phyloP scores from a whole-genome alignment of 2,888 invertebrate species.

The Gymnoscelis rufifasciata region DNA sequence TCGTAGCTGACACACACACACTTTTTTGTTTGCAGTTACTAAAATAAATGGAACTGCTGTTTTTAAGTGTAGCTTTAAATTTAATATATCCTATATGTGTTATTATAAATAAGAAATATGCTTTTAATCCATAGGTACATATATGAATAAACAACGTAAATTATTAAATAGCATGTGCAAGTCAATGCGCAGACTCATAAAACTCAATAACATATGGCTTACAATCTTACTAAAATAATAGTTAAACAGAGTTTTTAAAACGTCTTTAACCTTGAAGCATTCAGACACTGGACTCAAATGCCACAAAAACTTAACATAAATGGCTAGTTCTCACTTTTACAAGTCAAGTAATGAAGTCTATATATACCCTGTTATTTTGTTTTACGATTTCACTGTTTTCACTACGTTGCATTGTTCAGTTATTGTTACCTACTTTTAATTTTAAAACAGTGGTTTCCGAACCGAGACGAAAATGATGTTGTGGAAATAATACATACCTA shows the following conservation, averaged over 20 bases:
- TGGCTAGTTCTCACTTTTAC: too few relatives aligned
- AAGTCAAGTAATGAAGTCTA: too few relatives aligned
- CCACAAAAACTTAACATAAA: not conserved
- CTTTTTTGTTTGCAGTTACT: too few relatives aligned
- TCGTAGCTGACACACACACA: too few relatives aligned
- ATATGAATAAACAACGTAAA: constrained; percentile 5
- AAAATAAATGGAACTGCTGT: too few relatives aligned
- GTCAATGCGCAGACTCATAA: constrained; percentile 13
- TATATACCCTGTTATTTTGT: not conserved
- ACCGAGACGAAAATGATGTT: not conserved
- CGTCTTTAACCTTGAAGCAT: constrained; percentile 2
- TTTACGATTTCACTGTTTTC: constrained; percentile 1
- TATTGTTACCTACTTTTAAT: constrained; percentile 4
- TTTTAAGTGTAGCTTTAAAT: too few relatives aligned
- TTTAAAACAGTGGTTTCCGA: constrained; percentile 1
- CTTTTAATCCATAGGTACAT: too few relatives aligned
- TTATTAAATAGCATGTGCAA: constrained; percentile 10
- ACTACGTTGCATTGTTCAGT: not conserved
- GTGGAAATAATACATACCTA: too few relatives aligned
- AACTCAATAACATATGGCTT: constrained; percentile 20
- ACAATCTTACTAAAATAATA: constrained; percentile 12
- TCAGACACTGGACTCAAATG: constrained; percentile 4
- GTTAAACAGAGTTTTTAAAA: constrained; percentile 1
- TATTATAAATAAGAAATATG: too few relatives aligned
- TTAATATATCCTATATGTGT: too few relatives aligned